Evolutionary conservation across 2,888 invertebrate species (phyloP), one percentile per base, ranked within the genome.

Genomic region (Autographa gamma): DNA sequence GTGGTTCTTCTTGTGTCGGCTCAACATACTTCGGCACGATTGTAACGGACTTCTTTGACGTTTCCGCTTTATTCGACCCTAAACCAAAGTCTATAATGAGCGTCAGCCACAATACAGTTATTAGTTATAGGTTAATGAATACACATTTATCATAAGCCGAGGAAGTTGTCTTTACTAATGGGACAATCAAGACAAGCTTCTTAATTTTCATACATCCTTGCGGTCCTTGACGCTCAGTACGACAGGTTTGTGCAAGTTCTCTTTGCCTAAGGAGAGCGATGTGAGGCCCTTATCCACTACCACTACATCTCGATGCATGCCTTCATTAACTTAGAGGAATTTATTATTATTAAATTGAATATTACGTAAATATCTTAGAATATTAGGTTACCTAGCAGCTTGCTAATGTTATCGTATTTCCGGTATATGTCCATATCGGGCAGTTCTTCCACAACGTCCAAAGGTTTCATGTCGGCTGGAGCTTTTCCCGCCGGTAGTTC

Each of bases 31-130:
- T 74, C 19, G 67, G 71, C 60, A 70, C 61, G 64, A 77, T 83
- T 68, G 71, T 82, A 11, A 85, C 82, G n/a, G 73, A 74, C 59
- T 82, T 84, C 59, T 84, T 87, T 0, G 74, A 74, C 2, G 72
- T 58, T 8, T 85, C 85, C 2, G 78, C 19, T 66, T 66, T 85
- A 65, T 72, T 79, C 14, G 75, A 19, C 0, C 77, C 83, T 81
- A 73, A 43, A 73, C 8, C n/a, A 48, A 48, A 48, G 7, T n/a
- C 14, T 1, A 43, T 34, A 34, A 34, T 34, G 7, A 43, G 16
- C 43, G 2, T 41, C 0, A 41, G 14, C 41, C 16, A 43, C 43
- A 14, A 16, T 43, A 43, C 14, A 16, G 43, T 38, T 38, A 38
- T 34, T 34, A 34, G 34, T 34, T 8, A 5, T 34, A 0, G 34